Conservation (phyloP, 2,113 vertebrate genomes). For the Myotis davidii region DNA sequence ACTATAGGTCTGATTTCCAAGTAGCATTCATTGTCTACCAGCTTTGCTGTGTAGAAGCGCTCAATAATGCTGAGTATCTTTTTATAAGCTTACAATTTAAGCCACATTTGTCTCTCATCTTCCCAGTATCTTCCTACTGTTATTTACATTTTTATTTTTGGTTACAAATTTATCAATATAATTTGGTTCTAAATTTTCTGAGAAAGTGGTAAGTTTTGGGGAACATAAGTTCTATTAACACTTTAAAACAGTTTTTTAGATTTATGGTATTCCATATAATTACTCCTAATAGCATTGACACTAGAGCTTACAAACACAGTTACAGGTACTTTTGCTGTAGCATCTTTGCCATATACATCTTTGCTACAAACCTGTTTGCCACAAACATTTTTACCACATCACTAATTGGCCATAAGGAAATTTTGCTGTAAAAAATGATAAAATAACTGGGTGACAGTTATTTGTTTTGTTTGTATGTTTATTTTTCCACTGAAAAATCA, state of each 20-base stretch:
- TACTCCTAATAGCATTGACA: not conserved
- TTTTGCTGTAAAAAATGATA: not conserved
- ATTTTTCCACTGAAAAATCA: not conserved
- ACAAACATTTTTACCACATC: not conserved
- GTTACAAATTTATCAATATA: slow-evolving; percentile 7
- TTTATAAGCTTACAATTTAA: not conserved
- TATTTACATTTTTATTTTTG: slow-evolving; percentile 20
- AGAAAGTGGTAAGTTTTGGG: not conserved
- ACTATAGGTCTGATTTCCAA: not conserved
- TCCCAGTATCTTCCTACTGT: not conserved
- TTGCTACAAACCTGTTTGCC: not conserved
- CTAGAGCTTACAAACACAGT: not conserved
- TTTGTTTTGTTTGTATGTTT: not conserved
- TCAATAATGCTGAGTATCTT: not conserved
- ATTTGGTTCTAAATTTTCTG: slow-evolving; percentile 32
- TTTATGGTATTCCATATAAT: slow-evolving; percentile 6
- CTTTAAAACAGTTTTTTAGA: slow-evolving; percentile 42
- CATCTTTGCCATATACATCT: not conserved
- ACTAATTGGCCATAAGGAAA: not conserved
- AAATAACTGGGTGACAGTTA: not conserved
- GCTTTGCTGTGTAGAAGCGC: not conserved
- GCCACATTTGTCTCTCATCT: not conserved
- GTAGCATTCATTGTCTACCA: not conserved
- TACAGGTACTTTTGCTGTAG: not conserved
- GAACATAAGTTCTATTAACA: not conserved